phyloP scores from a whole-genome alignment of 2,888 invertebrate species.

The Loripinus fragilis region DNA sequence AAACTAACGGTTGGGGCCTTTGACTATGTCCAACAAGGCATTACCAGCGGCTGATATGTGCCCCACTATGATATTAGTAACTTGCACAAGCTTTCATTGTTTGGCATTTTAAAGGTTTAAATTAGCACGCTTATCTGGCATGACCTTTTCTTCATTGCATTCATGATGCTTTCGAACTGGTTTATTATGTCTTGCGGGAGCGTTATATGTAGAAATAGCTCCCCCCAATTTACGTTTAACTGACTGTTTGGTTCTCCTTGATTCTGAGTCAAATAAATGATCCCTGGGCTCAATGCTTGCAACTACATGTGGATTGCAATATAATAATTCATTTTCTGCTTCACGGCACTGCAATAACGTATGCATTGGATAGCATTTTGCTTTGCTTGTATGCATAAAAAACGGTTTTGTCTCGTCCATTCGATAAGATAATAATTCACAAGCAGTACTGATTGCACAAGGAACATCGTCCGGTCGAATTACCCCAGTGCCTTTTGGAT shows the following conservation, averaged over 20 bases:
- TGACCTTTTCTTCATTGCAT: not conserved
- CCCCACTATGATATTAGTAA: no score
- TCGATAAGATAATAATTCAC: constrained; percentile 13
- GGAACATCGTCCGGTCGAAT: constrained; percentile 28
- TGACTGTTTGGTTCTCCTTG: not conserved
- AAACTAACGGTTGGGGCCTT: no score
- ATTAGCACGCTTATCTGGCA: constrained; percentile 5
- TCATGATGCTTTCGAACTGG: not conserved
- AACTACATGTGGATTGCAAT: not conserved
- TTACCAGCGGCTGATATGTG: no score
- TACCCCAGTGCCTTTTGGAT: constrained; percentile 27
- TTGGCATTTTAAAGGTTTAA: no score
- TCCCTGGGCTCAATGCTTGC: not conserved
- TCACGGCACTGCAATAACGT: not conserved
- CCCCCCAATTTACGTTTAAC: not conserved
- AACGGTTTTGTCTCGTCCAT: constrained; percentile 5
- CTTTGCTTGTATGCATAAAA: not conserved
- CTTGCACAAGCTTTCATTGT: no score
- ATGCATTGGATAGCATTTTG: not conserved
- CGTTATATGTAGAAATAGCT: not conserved
- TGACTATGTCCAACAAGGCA: no score
- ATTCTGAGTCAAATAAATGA: not conserved
- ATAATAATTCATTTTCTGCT: not conserved
- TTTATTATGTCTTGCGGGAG: not conserved
- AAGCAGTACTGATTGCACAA: constrained; percentile 26